Percentiles rank a stretch among this genome's conserved stretches.
phyloP scores from a whole-genome alignment of 2,797 vertebrate species.

The Onychomys torridus region DNA sequence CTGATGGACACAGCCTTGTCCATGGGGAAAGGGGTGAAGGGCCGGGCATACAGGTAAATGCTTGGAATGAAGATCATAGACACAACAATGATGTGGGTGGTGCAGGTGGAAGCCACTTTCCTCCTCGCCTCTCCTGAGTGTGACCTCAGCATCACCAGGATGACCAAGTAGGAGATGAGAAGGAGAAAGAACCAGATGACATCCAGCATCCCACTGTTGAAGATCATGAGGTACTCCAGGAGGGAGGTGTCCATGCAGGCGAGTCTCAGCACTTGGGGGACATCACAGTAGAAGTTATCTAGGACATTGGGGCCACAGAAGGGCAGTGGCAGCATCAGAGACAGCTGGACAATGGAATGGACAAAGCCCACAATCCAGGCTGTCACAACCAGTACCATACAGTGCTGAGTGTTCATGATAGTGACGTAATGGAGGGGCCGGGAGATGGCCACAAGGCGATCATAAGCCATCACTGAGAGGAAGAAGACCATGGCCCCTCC shows the following conservation, averaged over 20 bases:
- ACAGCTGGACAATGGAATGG: constrained; percentile 74
- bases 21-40: constrained; percentile 70
- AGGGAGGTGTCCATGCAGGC: constrained; percentile 66
- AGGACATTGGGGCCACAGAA: constrained; percentile 75
- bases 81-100: constrained; percentile 68
- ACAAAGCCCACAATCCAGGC: constrained; percentile 66
- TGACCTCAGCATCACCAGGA: constrained; percentile 73
- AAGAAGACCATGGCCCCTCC: constrained; percentile 77
- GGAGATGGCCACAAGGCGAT: constrained; percentile 69
- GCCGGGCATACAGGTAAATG: constrained; percentile 74
- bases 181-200: constrained; percentile 76
- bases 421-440: constrained; percentile 70
- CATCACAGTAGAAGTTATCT: constrained; percentile 80
- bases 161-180: constrained; percentile 66
- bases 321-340: constrained; percentile 71
- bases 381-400: constrained; percentile 42
- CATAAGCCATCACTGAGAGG: constrained; percentile 79
- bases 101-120: constrained; percentile 77
- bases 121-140: constrained; percentile 31
- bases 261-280: constrained; percentile 72
- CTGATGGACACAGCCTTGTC: constrained; percentile 76
- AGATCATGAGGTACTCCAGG: constrained; percentile 78
- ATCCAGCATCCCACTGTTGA: constrained; percentile 74
- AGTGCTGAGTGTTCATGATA: constrained; percentile 66
- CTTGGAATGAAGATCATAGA: constrained; percentile 78